Conservation (phyloP, 2,797 vertebrate species). For the Oreortyx pictus region DNA sequence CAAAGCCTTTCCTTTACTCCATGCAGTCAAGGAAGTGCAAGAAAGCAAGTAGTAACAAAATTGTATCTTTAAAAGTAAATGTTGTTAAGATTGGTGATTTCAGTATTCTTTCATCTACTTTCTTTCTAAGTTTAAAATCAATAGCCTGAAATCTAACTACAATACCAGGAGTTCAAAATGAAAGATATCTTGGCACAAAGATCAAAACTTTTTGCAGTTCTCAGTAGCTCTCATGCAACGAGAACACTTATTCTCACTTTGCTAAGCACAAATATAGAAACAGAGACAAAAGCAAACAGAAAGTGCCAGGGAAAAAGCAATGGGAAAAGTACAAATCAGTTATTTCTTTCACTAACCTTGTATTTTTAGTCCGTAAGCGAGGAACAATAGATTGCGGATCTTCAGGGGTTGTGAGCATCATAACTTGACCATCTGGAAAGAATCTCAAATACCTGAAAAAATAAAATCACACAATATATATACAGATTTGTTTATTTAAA, state of each 20-base stretch:
- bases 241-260: background rate
- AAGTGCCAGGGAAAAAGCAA: background rate
- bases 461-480: constrained; percentile 19
- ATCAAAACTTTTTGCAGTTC: background rate
- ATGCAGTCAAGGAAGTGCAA: background rate
- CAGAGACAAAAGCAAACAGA: background rate
- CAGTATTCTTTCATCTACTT: background rate
- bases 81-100: background rate
- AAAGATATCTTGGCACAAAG: background rate
- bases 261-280: background rate
- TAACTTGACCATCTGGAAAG: constrained; percentile 92
- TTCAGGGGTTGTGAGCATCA: constrained; percentile 96
- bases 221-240: background rate
- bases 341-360: constrained; percentile 81
- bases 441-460: constrained; percentile 93
- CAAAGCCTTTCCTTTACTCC: background rate
- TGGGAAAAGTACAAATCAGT: background rate
- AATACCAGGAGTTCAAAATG: background rate
- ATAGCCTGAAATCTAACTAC: background rate
- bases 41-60: background rate
- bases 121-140: background rate
- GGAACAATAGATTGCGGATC: constrained; percentile 91
- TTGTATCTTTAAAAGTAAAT: background rate
- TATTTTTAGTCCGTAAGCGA: constrained; percentile 88
- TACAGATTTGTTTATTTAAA: background rate